Evolutionary conservation across 2,888 invertebrate species (phyloP).

Genomic region (Athalia rosae): DNA sequence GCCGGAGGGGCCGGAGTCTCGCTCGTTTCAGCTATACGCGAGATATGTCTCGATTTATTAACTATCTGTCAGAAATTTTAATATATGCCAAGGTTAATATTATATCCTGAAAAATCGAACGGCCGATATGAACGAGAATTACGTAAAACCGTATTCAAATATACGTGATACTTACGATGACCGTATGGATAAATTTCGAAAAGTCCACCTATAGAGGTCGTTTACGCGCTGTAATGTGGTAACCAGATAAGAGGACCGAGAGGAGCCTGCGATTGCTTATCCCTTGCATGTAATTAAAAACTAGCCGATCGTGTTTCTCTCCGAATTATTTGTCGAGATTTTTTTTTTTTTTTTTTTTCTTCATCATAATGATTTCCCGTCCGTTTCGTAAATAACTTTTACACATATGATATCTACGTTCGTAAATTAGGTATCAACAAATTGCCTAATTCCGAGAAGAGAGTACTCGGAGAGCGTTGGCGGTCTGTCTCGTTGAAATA

Average conservation of each 20-base stretch:
- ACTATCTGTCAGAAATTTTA: conserved; percentile 1
- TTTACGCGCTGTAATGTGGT: neutral
- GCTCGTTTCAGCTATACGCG: neutral
- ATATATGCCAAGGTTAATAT: conserved; percentile 39
- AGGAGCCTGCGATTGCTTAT: neutral
- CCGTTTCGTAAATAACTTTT: neutral
- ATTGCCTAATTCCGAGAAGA: too few species aligned
- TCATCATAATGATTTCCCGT: neutral
- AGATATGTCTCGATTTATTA: neutral
- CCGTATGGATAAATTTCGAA: conserved; percentile 6
- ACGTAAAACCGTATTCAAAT: neutral
- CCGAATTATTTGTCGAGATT: neutral
- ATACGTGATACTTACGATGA: neutral
- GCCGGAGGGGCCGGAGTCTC: conserved; percentile 1
- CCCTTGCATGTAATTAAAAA: neutral
- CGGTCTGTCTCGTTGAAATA: neutral
- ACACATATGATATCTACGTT: too few species aligned
- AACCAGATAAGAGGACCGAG: neutral
- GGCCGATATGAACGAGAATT: neutral
- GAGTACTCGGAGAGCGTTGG: too few species aligned
- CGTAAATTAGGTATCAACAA: too few species aligned
- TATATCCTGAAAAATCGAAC: neutral
- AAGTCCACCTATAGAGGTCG: neutral
- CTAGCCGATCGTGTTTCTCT: neutral
- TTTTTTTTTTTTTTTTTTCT: neutral